A percentile compares a stretch with the other conserved stretches of the same genome.
Conservation (phyloP, 92 coral and sea anemone genomes). For the Palythoa grandis region DNA sequence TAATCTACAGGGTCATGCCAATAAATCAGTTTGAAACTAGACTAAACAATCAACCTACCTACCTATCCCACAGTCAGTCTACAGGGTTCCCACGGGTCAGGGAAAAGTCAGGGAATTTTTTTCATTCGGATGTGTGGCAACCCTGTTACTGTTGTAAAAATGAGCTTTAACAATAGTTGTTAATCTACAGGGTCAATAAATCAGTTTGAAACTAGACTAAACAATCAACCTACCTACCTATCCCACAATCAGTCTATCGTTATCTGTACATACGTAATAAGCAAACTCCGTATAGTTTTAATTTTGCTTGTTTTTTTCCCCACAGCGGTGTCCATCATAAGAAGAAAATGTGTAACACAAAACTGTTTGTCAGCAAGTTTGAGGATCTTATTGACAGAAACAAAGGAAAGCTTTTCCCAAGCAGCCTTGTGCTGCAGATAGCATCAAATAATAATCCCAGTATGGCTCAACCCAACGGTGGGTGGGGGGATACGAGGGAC, state of each 20-base stretch:
- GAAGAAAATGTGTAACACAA: constrained; percentile 69
- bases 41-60: not conserved
- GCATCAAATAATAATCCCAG: constrained; percentile 18
- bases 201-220: too few species aligned
- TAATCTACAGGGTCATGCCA: too few species aligned
- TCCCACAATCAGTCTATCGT: not conserved
- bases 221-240: not conserved
- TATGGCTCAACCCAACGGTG: constrained; percentile 87
- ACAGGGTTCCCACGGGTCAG: too few species aligned
- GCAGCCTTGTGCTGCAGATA: constrained; percentile 59
- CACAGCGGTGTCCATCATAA: constrained; percentile 96
- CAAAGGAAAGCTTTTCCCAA: constrained; percentile 66
- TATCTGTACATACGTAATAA: too few species aligned
- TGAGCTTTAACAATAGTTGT: too few species aligned
- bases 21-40: too few species aligned
- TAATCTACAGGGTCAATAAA: too few species aligned
- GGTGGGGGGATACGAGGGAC: constrained; percentile 96
- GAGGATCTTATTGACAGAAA: constrained; percentile 72
- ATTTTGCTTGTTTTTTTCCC: not conserved
- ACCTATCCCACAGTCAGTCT: not conserved
- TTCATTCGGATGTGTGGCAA: too few species aligned
- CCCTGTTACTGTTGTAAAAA: too few species aligned
- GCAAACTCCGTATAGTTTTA: not conserved
- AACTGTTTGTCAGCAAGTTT: constrained; percentile 55
- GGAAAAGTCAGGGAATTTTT: too few species aligned